Conservation (phyloP, 2,797 vertebrate species). For the Chaetodon trifasciatus region DNA sequence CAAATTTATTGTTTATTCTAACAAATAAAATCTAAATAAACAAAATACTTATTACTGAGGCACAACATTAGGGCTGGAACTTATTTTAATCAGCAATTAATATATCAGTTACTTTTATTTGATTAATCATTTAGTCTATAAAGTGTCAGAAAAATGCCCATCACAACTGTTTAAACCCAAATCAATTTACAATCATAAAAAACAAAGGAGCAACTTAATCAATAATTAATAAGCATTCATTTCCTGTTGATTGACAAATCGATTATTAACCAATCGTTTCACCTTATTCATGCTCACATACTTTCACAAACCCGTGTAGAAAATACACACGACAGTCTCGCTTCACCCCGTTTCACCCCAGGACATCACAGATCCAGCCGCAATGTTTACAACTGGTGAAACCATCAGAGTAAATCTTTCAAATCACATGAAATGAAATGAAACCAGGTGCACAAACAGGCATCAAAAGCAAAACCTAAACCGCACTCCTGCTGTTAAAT, state of each 20-base stretch:
- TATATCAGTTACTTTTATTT: neutral
- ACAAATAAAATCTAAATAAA: neutral
- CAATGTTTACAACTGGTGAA: conserved; percentile 44
- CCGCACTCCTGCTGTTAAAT: conserved; percentile 6
- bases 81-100: neutral
- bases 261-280: neutral
- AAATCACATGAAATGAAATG: conserved; percentile 37
- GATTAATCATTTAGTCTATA: neutral
- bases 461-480: conserved; percentile 33
- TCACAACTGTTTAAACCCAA: neutral
- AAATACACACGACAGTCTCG: neutral
- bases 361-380: conserved; percentile 6
- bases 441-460: conserved; percentile 43
- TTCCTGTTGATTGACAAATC: neutral
- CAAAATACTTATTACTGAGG: neutral
- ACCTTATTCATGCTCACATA: neutral
- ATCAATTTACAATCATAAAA: neutral
- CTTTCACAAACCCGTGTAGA: neutral
- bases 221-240: neutral
- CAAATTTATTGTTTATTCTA: neutral
- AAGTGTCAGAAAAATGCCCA: neutral
- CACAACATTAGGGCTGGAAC: neutral
- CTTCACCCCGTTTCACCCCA: conserved; percentile 7
- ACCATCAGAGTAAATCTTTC: conserved; percentile 60
- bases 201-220: neutral